Conservation (phyloP, 2,888 invertebrate species). For the Clusia tigrina region DNA sequence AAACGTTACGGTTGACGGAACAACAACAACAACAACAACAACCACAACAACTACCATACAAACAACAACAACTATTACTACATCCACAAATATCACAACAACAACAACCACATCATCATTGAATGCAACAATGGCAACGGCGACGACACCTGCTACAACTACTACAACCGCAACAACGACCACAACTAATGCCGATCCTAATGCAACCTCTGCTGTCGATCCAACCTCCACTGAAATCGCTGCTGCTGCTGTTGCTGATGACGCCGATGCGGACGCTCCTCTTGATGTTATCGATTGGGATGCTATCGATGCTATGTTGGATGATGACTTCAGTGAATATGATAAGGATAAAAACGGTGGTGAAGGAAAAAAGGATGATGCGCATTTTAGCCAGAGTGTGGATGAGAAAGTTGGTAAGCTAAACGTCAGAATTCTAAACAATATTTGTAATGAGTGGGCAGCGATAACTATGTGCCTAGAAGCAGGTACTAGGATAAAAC, state of each 20-base stretch:
- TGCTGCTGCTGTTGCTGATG: slow-evolving; percentile 32
- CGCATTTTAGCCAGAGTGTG: slow-evolving; percentile 78
- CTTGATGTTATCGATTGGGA: slow-evolving; percentile 61
- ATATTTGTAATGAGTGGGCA: no score
- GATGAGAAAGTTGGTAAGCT: slow-evolving; percentile 83
- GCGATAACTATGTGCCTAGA: no score
- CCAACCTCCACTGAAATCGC: slow-evolving; percentile 39
- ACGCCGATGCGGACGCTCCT: slow-evolving; percentile 47
- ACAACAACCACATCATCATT: slow-evolving; percentile 60
- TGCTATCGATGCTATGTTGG: slow-evolving; percentile 60
- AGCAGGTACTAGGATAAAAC: no score
- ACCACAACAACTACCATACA: slow-evolving; percentile 46
- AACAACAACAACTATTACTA: slow-evolving; percentile 62
- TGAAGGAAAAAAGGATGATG: slow-evolving; percentile 51
- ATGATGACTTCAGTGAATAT: slow-evolving; percentile 60
- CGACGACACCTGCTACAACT: slow-evolving; percentile 46
- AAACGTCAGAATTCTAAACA: neutral
- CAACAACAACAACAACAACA: slow-evolving; percentile 58
- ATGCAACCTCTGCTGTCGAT: slow-evolving; percentile 56
- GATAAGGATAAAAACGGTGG: slow-evolving; percentile 59
- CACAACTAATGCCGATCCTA: slow-evolving; percentile 54
- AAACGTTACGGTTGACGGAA: slow-evolving; percentile 46
- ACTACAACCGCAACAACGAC: slow-evolving; percentile 43
- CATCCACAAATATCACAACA: slow-evolving; percentile 60
- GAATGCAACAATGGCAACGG: slow-evolving; percentile 50